These are phyloP conservation scores for Hipposideros armiger DNA, from an alignment of 2,113 vertebrate species.

Conservation along the genomic window DNA sequence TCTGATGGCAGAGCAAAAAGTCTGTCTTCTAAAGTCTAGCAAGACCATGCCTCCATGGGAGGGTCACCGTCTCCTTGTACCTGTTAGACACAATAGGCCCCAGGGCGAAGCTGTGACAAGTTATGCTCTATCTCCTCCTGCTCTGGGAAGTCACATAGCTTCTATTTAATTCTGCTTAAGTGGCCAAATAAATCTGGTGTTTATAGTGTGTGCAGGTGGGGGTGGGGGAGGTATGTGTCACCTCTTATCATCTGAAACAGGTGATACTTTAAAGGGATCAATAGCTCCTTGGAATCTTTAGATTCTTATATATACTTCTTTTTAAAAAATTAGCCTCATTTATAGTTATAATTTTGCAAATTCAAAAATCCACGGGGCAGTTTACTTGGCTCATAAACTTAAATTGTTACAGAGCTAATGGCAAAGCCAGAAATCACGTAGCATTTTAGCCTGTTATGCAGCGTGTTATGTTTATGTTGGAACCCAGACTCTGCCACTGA, in stretches of 20 bases:
- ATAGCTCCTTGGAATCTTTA: neutral
- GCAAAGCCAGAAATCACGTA: neutral
- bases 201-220: neutral
- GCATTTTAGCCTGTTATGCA: neutral
- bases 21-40: neutral
- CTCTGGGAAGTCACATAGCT: neutral
- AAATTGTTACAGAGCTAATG: neutral
- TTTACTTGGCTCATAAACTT: slow-evolving; percentile 7
- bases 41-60: neutral
- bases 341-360: neutral
- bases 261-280: neutral
- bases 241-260: neutral
- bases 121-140: neutral
- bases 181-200: neutral
- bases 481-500: neutral
- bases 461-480: neutral
- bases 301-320: neutral
- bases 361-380: neutral
- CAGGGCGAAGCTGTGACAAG: neutral
- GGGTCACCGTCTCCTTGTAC: neutral
- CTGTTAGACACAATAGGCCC: neutral
- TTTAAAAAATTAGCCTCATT: neutral
- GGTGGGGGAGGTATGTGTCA: neutral
- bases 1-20: neutral
- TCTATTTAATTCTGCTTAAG: neutral